Percentiles rank a stretch among this genome's conserved stretches.
These are phyloP conservation scores for Leptura quadrifasciata DNA, from an alignment of 2,888 invertebrate genomes.

Conservation along the genomic window DNA sequence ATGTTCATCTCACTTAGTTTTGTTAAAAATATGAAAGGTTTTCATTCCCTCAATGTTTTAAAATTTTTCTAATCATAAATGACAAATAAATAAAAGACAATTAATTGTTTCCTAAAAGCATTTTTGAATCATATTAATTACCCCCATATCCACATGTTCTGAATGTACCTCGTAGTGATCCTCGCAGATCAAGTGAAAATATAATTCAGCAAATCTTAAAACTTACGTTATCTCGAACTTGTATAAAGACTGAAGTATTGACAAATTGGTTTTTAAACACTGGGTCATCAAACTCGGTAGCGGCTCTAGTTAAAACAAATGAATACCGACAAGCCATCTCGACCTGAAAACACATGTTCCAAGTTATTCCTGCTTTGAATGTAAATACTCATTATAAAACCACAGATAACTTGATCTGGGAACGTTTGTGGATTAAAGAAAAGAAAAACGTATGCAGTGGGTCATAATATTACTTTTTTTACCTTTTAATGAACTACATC, in stretches of 20 bases:
- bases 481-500: background rate
- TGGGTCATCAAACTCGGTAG: slow-evolving; percentile 36
- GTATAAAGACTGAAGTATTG: background rate
- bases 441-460: background rate
- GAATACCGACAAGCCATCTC: slow-evolving; percentile 35
- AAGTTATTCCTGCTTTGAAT: slow-evolving; percentile 16
- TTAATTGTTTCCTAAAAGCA: too few relatives aligned
- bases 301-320: slow-evolving; percentile 34
- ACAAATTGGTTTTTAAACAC: slow-evolving; percentile 3
- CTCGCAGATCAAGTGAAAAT: background rate
- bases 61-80: too few relatives aligned
- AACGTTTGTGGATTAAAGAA: background rate
- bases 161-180: too few relatives aligned
- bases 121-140: too few relatives aligned
- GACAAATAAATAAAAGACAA: too few relatives aligned
- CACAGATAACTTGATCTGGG: slow-evolving; percentile 4
- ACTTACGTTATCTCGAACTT: background rate
- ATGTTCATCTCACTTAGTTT: too few relatives aligned
- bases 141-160: too few relatives aligned
- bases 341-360: slow-evolving; percentile 34
- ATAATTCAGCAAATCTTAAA: background rate
- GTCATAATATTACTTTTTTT: background rate
- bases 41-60: too few relatives aligned
- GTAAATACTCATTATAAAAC: background rate
- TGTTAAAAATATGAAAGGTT: too few relatives aligned